Base-by-base conservation (phyloP, 2,113 vertebrate genomes). In the Serinus canaria region DNA sequence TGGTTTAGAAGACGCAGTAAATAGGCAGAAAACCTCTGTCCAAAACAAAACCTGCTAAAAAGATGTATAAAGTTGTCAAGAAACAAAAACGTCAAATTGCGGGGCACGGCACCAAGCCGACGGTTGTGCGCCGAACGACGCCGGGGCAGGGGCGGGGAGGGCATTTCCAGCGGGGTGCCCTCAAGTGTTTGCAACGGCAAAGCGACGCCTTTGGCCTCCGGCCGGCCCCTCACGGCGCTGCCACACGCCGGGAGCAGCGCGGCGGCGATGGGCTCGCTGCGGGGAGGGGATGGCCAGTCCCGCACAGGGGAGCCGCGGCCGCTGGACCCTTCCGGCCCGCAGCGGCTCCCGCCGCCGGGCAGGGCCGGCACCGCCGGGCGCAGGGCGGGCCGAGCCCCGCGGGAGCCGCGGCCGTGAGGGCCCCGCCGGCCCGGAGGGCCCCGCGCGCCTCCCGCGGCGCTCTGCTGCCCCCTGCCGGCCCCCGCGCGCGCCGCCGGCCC, bases 391-490 rank as follows among this genome's bases (percentile, higher is more conserved):
- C 52, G 15, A 49, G 47, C 47, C 49, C 49, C 24, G 24, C 49
- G 49, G 49, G 49, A 27, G 7, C 47, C 47, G 23, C 7, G 47
- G 44, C 49, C 49, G 49, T 13, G 49, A 50, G 49, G 49, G 49
- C 49, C 23, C 47, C 47, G 46, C 47, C 47, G 47, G 49, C 49
- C 39, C 39, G 39, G 49, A 50, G 49, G 49, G 49, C 49, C 49
- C 49, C 24, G 49, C 49, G 24, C 24, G 49, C 24, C 49, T 50
- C 49, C 49, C 25, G 49, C 49, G 49, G 49, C 49, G 49, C 49
- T 50, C 30, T 95, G 87, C 43, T 75, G 81, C 90, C 28, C 95
- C 77, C 95, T 86, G 86, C 12, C 64, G 93, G 53, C 7, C 3
- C 15, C 15, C 8, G 27, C 23, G 16, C 39, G 27, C 72, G 13